Evolutionary conservation across 2,113 vertebrate genomes (phyloP).

Genomic region (Redunca redunca): DNA sequence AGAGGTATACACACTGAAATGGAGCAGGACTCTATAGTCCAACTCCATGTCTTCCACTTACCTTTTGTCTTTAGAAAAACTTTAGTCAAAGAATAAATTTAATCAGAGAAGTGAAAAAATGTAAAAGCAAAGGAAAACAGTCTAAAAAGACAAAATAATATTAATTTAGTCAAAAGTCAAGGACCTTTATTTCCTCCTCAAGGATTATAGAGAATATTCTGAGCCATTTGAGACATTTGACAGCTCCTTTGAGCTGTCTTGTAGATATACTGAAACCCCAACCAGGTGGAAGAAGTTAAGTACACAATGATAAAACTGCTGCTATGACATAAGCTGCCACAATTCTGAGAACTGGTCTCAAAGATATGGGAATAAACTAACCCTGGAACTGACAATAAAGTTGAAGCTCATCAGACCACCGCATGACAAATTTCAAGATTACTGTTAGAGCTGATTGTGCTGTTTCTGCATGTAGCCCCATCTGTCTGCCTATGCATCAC

Average conservation of each 20-base stretch:
- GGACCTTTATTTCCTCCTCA: background rate
- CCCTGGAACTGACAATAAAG: background rate
- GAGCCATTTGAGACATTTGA: background rate
- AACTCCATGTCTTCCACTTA: background rate
- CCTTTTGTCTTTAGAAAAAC: background rate
- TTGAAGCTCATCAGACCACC: background rate
- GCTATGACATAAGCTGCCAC: background rate
- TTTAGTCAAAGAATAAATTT: background rate
- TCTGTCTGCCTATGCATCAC: background rate
- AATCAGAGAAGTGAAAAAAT: background rate
- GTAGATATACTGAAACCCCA: background rate
- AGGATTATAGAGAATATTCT: background rate
- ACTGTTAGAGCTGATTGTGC: background rate
- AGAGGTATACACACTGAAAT: background rate
- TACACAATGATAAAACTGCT: background rate
- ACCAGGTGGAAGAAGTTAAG: background rate
- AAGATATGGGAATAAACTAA: background rate
- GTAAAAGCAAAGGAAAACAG: background rate
- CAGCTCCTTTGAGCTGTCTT: background rate
- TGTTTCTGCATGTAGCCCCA: background rate
- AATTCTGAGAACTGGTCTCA: background rate
- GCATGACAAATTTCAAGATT: background rate
- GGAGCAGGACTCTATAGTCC: background rate
- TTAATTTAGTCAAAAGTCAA: background rate
- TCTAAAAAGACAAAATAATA: background rate